phyloP scores from a whole-genome alignment of 1,140 invertebrate species.

The Berghia stephanieae region DNA sequence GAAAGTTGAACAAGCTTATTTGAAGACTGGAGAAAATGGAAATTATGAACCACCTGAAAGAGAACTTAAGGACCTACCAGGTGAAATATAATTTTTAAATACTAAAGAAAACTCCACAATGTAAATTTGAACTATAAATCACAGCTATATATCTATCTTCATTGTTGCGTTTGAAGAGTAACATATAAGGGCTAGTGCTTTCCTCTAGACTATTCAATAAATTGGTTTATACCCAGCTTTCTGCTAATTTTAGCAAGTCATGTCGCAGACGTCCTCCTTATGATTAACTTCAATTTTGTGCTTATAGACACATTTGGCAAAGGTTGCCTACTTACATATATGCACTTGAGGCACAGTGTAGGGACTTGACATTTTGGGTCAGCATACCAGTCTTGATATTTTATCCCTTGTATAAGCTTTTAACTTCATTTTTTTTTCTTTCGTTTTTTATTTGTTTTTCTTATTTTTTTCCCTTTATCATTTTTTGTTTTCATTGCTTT shows the following conservation, averaged over 20 bases:
- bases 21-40: constrained; percentile 63
- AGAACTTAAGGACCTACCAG: constrained; percentile 76
- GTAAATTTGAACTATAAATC: background rate
- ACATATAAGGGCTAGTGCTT: background rate
- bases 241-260: background rate
- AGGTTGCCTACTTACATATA: background rate
- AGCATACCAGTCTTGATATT: no score
- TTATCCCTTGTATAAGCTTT: background rate
- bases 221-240: background rate
- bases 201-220: background rate
- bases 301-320: background rate
- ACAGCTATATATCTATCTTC: background rate
- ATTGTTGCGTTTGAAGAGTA: background rate
- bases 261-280: background rate
- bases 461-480: background rate
- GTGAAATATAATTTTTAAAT: constrained; percentile 72
- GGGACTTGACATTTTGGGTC: no score
- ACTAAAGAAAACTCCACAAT: background rate
- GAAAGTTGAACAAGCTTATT: constrained; percentile 53
- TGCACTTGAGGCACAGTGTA: background rate
- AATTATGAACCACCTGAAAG: constrained; percentile 71
- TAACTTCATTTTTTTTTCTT: background rate
- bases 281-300: background rate
- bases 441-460: background rate
- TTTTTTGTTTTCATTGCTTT: background rate